Evolutionary conservation across 2,113 vertebrate genomes (phyloP).

Genomic region (Bagarius yarrelli): DNA sequence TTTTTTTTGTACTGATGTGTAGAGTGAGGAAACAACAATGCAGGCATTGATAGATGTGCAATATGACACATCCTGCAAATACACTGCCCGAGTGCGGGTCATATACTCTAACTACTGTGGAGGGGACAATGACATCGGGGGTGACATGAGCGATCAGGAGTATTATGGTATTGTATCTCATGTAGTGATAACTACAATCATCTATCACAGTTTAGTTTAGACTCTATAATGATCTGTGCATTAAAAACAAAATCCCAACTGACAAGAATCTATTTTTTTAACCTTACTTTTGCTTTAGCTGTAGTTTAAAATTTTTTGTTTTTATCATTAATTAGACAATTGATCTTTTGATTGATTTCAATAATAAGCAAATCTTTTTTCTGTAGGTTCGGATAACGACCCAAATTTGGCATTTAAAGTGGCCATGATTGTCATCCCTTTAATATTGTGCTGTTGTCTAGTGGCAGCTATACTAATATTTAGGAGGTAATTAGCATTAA

Average conservation of each 20-base stretch:
- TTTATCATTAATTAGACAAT: not conserved
- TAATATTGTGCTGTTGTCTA: constrained; percentile 56
- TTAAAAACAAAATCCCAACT: not conserved
- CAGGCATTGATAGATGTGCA: not conserved
- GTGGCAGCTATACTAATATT: constrained; percentile 62
- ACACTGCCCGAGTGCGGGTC: constrained; percentile 48
- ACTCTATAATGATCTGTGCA: not conserved
- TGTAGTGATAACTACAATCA: not conserved
- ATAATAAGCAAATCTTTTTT: constrained; percentile 4
- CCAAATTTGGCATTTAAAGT: not conserved
- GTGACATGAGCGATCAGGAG: constrained; percentile 10
- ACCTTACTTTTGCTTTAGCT: not conserved
- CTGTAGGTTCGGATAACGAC: constrained; percentile 41
- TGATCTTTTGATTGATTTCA: not conserved
- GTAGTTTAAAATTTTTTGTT: not conserved
- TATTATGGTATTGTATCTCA: constrained; percentile 51
- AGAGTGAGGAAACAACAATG: not conserved
- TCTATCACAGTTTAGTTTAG: not conserved
- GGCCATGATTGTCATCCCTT: constrained; percentile 50
- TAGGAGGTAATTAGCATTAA: constrained; percentile 56
- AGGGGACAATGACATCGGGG: accelerated
- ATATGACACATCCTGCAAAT: constrained; percentile 58
- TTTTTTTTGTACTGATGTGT: constrained; percentile 4
- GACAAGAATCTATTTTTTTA: not conserved
- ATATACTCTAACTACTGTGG: accelerated